Base-by-base conservation (phyloP, 1,140 invertebrate species). In the Hyphantria cunea region DNA sequence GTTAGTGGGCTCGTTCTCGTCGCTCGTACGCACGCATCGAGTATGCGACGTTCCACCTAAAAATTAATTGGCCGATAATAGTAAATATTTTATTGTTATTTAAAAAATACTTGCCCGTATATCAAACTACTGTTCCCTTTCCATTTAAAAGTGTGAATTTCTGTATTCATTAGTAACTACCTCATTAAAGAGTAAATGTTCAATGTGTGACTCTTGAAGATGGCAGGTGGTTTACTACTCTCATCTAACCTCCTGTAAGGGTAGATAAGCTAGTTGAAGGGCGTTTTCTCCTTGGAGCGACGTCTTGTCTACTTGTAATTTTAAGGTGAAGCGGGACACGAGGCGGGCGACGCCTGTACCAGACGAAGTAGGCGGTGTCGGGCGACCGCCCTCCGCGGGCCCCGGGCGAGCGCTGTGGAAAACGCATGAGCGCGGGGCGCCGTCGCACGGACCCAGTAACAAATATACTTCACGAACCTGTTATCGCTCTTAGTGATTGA, bases 401-500 rank as follows among this genome's bases (percentile, higher is more conserved):
- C 80, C 83, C 82, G 82, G 78, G 73, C 82, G 71, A 78, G 71
- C 75, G 79, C 74, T 78, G 78, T 80, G 69, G 74, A 79, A 74
- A 84, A 84, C 80, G 80, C 79, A 79, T 79, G 81, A 73, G 82
- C 77, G 86, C 84, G 84, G 83, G 83, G 84, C 79, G 84, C 80
- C 78, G 86, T 78, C 72, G 77, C 72, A 87, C 84, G 80, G 77
- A 78, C 80, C 80, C 78, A 76, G 75, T 86, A 82, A 86, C 84
- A 83, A 86, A 87, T 89, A 86, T 87, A 87, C 84, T 87, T 89
- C 84, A 87, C 83, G 83, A 86, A 84, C 82, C 55, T 82, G 71
- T 76, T 84, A 80, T 83, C 76, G 75, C 64, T 76, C 70, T 70
- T 84, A 84, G 80, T 83, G 80, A 80, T 78, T 83, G 64, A 68